A percentile compares a stretch with the other conserved stretches of the same genome.
phyloP scores from a whole-genome alignment of 1,140 invertebrate genomes.

The Thereuonema tuberculata region DNA sequence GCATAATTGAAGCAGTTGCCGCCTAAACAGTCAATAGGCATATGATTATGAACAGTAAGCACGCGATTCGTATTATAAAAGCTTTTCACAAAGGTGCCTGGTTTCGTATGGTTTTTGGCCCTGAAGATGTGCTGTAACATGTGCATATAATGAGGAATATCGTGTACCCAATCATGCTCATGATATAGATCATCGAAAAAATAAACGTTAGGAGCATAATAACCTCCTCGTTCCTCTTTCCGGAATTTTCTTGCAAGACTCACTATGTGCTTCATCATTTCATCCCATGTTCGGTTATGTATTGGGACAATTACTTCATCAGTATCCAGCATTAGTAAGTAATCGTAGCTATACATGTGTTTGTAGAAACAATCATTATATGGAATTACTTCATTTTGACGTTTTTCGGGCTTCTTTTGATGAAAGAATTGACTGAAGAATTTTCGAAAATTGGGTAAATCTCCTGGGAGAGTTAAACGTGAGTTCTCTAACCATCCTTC shows the following conservation, averaged over 20 bases:
- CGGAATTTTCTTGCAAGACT: constrained; percentile 50
- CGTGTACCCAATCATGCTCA: constrained; percentile 42
- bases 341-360: constrained; percentile 78
- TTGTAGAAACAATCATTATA: constrained; percentile 95
- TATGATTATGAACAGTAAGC: constrained; percentile 82
- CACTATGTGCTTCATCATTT: constrained; percentile 57
- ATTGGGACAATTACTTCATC: constrained; percentile 92
- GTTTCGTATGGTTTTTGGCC: constrained; percentile 80
- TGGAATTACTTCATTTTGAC: constrained; percentile 88
- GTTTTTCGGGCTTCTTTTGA: constrained; percentile 63
- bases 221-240: constrained; percentile 63
- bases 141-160: constrained; percentile 24
- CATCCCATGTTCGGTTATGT: constrained; percentile 54
- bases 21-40: constrained; percentile 73
- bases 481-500: constrained; percentile 66
- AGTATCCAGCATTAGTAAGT: constrained; percentile 77
- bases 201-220: constrained; percentile 87
- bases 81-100: constrained; percentile 84
- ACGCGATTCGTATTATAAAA: constrained; percentile 84
- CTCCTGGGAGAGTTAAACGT: constrained; percentile 73
- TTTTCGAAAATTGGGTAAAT: constrained; percentile 74
- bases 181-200: constrained; percentile 80
- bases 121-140: constrained; percentile 69
- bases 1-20: constrained; percentile 69
- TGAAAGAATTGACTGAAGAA: constrained; percentile 78